phyloP scores from a whole-genome alignment of 2,113 vertebrate genomes.

The Struthidea cinerea region DNA sequence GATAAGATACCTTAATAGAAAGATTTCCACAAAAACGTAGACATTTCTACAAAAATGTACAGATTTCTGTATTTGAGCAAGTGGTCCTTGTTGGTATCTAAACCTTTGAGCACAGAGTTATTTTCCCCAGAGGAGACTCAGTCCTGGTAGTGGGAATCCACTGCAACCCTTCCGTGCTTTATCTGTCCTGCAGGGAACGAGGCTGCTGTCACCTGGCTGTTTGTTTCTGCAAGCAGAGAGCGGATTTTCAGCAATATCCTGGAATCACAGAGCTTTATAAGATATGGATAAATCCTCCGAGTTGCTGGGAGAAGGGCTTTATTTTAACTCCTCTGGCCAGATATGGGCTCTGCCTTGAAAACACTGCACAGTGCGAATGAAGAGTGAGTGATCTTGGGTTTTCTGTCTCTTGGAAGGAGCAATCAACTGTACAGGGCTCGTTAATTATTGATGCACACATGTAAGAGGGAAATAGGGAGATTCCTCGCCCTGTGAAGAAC shows the following conservation, averaged over 20 bases:
- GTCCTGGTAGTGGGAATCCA: neutral
- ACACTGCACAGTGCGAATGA: neutral
- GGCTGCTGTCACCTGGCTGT: neutral
- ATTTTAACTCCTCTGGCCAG: neutral
- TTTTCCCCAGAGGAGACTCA: neutral
- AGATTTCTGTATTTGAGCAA: neutral
- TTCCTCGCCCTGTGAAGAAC: neutral
- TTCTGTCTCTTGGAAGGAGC: neutral
- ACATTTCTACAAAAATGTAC: rapidly evolving
- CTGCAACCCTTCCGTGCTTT: neutral
- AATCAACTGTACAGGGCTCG: neutral
- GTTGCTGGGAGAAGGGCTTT: neutral
- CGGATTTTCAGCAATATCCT: neutral
- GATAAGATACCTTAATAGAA: neutral
- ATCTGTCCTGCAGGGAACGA: neutral
- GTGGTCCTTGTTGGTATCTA: neutral
- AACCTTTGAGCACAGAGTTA: neutral
- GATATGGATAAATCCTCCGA: neutral
- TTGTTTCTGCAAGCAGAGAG: neutral
- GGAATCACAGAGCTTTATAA: neutral
- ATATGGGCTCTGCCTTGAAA: neutral
- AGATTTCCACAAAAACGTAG: neutral
- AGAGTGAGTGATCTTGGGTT: neutral
- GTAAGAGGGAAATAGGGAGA: neutral
- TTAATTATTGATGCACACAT: neutral